These are phyloP conservation scores for Notothenia rossii DNA, from an alignment of 2,113 vertebrate genomes.

Conservation along the genomic window DNA sequence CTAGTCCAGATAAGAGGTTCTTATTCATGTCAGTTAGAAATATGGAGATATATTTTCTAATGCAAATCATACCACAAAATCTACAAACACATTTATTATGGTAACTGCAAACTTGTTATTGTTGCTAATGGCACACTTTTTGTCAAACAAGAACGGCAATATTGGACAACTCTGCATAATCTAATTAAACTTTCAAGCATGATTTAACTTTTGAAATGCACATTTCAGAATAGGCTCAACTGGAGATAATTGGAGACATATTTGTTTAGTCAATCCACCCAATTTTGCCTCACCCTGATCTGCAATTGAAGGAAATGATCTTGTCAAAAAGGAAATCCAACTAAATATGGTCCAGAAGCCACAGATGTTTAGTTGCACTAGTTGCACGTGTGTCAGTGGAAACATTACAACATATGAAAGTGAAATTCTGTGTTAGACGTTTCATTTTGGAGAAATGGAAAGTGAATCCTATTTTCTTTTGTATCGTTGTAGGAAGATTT, in stretches of 20 bases:
- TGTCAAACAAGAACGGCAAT: neutral
- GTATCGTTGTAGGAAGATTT: neutral
- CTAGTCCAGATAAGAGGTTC: neutral
- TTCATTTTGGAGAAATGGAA: neutral
- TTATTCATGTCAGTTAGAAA: neutral
- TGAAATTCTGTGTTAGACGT: neutral
- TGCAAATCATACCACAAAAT: neutral
- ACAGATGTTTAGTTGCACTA: neutral
- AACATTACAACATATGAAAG: neutral
- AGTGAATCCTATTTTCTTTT: neutral
- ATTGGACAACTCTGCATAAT: neutral
- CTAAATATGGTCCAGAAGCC: neutral
- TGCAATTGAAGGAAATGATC: neutral
- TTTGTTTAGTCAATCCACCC: neutral
- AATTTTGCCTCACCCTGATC: neutral
- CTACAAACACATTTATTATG: neutral
- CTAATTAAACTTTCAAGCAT: neutral
- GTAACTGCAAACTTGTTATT: neutral
- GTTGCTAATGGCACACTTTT: neutral
- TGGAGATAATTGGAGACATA: neutral
- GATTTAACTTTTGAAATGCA: neutral
- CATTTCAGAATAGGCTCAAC: neutral
- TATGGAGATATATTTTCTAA: neutral
- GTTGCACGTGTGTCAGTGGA: no score
- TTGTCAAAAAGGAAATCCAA: neutral